Base-by-base conservation (phyloP, 2,113 vertebrate genomes). In the Pyxicephalus adspersus region DNA sequence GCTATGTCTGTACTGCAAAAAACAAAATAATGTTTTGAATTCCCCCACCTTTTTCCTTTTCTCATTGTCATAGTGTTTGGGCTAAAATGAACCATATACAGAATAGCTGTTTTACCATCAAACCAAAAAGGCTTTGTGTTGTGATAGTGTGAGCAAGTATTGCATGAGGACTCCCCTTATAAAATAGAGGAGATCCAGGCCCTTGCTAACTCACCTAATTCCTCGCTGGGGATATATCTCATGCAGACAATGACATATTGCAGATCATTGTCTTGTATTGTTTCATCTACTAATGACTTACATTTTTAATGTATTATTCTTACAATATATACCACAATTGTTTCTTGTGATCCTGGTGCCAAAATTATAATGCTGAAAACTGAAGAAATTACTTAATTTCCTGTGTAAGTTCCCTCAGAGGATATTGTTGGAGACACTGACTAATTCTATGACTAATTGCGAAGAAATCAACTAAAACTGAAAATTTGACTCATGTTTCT, bases 341-440 rank as follows among this genome's bases (percentile, higher is more conserved):
- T 60, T 38, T 74, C 54, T 74, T 58, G 28, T 74, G n/a, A 74
- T 38, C 20, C 20, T 17, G 7, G 29, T 74, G 71, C 71, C 55
- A 60, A 11, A 77, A n/a, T 20, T 31, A 25, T 54, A 55, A 77
- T 60, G 65, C 51, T 52, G 61, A 38, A 66, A 77, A 64, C 50
- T n/a, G 67, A 52, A 64, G 63, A 80, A 85, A 89, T 93, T 52
- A 90, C 88, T 84, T 92, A 75, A 92, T 89, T 92, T 93, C 91
- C 91, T 90, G 66, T 84, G 82, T 85, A 84, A 90, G 89, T 90
- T 92, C 89, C 91, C 89, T 89, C 65, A 87, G 89, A 90, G 88
- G 85, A 85, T 81, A 84, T 72, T 87, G 87, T 86, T 88, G 86
- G 88, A 87, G 87, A 87, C 70, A 84, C 86, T 92, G 90, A 93